These are phyloP conservation scores for Anolis apletophallus DNA, from an alignment of 2,797 vertebrate species.

Conservation along the genomic window DNA sequence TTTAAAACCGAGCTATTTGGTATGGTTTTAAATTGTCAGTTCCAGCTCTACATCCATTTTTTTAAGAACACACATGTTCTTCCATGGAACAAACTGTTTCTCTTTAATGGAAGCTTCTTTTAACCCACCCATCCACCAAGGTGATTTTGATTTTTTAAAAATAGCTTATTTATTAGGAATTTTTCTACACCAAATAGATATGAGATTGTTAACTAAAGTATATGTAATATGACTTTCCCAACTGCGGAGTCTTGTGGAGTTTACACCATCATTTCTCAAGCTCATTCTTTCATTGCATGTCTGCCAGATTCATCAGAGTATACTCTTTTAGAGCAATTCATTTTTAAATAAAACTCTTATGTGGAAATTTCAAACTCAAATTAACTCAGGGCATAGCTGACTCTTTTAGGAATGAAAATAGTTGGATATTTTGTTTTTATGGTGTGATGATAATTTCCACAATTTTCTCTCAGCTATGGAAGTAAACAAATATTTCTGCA, in stretches of 20 bases:
- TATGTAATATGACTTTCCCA: background rate
- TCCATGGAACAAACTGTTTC: slow-evolving; percentile 14
- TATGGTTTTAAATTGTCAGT: slow-evolving; percentile 5
- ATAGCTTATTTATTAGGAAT: background rate
- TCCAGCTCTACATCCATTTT: slow-evolving; percentile 12
- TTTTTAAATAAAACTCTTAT: no score
- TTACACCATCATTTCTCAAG: background rate
- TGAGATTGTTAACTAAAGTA: background rate
- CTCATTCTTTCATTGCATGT: background rate
- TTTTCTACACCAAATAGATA: background rate
- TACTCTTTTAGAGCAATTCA: no score
- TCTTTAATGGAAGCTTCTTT: background rate
- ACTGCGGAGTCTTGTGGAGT: background rate
- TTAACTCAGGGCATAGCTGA: no score
- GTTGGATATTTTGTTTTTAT: no score
- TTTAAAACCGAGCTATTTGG: slow-evolving; percentile 1
- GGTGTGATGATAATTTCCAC: no score
- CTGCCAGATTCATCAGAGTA: background rate
- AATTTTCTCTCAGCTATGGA: no score
- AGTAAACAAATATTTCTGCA: no score
- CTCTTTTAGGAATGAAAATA: no score
- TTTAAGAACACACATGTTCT: slow-evolving; percentile 32
- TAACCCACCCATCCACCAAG: background rate
- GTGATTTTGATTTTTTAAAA: background rate
- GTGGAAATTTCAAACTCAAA: no score